Conservation (phyloP, 2,113 vertebrate species). For the Phrynocephalus versicolor region DNA sequence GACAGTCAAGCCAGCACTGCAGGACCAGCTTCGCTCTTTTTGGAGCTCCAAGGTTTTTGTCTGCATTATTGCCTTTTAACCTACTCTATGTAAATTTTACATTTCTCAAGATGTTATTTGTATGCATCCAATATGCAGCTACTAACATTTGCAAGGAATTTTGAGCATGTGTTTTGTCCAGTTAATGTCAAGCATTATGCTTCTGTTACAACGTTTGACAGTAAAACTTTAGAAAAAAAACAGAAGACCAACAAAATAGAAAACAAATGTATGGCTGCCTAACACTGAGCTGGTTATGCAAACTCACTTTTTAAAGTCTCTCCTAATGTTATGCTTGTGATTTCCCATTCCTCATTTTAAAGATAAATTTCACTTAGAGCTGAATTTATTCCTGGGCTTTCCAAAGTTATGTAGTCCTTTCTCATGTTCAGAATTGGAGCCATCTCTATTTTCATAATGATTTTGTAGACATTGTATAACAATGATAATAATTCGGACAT, state of each 20-base stretch:
- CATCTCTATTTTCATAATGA: slow-evolving; percentile 25
- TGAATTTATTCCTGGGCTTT: slow-evolving; percentile 16
- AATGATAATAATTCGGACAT: slow-evolving; percentile 25
- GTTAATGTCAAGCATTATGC: slow-evolving; percentile 43
- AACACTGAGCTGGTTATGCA: slow-evolving; percentile 75
- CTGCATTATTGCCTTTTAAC: slow-evolving; percentile 77
- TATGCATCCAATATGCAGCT: slow-evolving; percentile 69
- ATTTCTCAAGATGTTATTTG: slow-evolving; percentile 64
- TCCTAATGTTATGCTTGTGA: slow-evolving; percentile 78
- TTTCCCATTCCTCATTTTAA: slow-evolving; percentile 68
- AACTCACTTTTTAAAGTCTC: slow-evolving; percentile 69
- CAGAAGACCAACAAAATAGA: slow-evolving; percentile 40
- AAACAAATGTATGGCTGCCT: slow-evolving; percentile 65
- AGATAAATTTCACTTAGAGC: slow-evolving; percentile 17
- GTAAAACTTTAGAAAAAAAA: slow-evolving; percentile 48
- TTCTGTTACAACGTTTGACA: slow-evolving; percentile 47
- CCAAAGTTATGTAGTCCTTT: slow-evolving; percentile 29
- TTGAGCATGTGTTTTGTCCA: slow-evolving; percentile 69
- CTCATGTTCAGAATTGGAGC: slow-evolving; percentile 20
- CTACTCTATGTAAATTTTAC: slow-evolving; percentile 60
- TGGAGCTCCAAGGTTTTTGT: slow-evolving; percentile 85
- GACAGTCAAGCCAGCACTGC: slow-evolving; percentile 81
- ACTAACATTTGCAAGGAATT: slow-evolving; percentile 74
- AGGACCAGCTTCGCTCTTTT: slow-evolving; percentile 83
- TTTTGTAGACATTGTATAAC: background rate